Conservation (phyloP, 2,888 invertebrate genomes). For the Congeria kusceri region DNA sequence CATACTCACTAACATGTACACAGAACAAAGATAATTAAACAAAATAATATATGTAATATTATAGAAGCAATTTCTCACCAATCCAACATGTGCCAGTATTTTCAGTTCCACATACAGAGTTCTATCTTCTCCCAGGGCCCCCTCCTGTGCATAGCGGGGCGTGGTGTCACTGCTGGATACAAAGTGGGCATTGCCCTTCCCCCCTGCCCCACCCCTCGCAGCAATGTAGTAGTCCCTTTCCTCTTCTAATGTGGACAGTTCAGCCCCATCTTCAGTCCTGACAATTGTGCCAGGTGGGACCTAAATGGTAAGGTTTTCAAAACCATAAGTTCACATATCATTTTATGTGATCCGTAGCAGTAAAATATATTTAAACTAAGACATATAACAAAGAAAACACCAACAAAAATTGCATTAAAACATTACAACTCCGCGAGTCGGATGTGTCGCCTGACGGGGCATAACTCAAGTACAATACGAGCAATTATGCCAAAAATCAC, state of each 20-base stretch:
- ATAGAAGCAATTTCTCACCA: slow-evolving; percentile 71
- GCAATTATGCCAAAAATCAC: too few relatives aligned
- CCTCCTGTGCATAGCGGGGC: slow-evolving; percentile 94
- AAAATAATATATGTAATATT: too few relatives aligned
- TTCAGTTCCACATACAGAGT: slow-evolving; percentile 90
- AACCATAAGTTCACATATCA: too few relatives aligned
- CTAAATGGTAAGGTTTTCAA: slow-evolving; percentile 71
- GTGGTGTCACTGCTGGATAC: slow-evolving; percentile 91
- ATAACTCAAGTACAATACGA: too few relatives aligned
- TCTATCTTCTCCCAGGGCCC: slow-evolving; percentile 92
- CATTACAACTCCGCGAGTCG: too few relatives aligned
- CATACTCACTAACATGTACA: too few relatives aligned
- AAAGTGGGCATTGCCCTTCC: slow-evolving; percentile 97
- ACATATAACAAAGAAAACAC: too few relatives aligned
- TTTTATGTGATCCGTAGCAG: too few relatives aligned
- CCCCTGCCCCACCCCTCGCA: slow-evolving; percentile 97
- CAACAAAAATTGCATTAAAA: too few relatives aligned
- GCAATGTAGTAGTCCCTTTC: slow-evolving; percentile 94
- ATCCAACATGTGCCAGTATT: slow-evolving; percentile 96
- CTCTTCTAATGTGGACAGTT: slow-evolving; percentile 89
- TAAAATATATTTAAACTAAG: too few relatives aligned
- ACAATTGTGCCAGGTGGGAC: slow-evolving; percentile 95
- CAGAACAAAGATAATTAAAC: too few relatives aligned
- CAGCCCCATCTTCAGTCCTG: slow-evolving; percentile 87
- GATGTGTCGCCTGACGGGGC: too few relatives aligned